These are phyloP conservation scores for Venustoraphidia nigricollis DNA, from an alignment of 2,888 invertebrate genomes.

Conservation along the genomic window DNA sequence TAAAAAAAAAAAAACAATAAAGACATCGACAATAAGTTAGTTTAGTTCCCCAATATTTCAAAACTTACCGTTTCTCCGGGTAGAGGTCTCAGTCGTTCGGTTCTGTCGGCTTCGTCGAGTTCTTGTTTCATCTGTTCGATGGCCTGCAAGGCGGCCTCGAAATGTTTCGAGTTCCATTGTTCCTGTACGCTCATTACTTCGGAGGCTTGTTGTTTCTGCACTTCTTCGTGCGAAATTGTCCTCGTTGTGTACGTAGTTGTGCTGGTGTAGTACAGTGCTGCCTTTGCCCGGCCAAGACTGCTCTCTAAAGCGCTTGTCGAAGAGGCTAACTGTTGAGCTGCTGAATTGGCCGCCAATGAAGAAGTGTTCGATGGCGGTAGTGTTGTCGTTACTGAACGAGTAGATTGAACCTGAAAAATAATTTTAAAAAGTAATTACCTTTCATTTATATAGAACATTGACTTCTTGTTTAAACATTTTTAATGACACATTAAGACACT, in stretches of 20 bases:
- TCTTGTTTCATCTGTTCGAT: constrained; percentile 68
- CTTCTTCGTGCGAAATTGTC: constrained; percentile 3
- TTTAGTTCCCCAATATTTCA: neutral
- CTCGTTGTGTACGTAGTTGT: neutral
- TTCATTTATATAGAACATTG: too few relatives aligned
- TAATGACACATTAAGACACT: too few relatives aligned
- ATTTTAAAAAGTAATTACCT: too few relatives aligned
- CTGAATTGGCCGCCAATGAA: constrained; percentile 4
- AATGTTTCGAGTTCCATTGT: constrained; percentile 2
- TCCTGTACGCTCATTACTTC: constrained; percentile 11
- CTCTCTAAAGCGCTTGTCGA: constrained; percentile 21
- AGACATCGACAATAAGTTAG: neutral
- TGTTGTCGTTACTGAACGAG: constrained; percentile 2
- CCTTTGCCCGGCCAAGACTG: constrained; percentile 26
- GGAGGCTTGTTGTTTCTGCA: neutral
- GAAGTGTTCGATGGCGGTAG: constrained; percentile 1
- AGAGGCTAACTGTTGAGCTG: constrained; percentile 3
- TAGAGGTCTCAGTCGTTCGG: constrained; percentile 62
- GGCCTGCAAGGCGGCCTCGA: constrained; percentile 74
- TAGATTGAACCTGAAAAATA: constrained; percentile 1
- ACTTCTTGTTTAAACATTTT: too few relatives aligned
- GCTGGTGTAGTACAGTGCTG: constrained; percentile 14
- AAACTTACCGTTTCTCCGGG: constrained; percentile 63
- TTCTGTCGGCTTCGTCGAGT: constrained; percentile 61
- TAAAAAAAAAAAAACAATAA: too few relatives aligned